phyloP scores from a whole-genome alignment of 2,888 invertebrate genomes.

The Nemurella pictetii region DNA sequence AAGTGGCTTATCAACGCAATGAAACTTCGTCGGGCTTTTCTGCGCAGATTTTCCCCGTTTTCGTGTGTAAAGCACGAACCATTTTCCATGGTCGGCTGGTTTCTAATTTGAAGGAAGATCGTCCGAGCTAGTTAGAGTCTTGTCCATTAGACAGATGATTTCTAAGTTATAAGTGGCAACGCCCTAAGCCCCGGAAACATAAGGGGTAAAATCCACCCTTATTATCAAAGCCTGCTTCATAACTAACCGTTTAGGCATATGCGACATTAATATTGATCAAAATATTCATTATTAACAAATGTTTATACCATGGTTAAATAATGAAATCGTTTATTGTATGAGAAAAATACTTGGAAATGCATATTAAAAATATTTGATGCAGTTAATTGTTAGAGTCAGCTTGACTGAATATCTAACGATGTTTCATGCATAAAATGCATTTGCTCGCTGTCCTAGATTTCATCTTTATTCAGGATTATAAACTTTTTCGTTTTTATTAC shows the following conservation, averaged over 20 bases:
- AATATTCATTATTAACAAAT: neutral
- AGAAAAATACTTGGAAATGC: neutral
- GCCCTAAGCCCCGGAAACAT: neutral
- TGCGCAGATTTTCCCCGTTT: neutral
- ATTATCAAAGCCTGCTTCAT: neutral
- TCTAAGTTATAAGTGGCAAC: constrained; percentile 9
- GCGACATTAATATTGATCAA: neutral
- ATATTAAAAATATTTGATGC: neutral
- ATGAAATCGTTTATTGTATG: neutral
- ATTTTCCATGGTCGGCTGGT: neutral
- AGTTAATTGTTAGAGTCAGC: neutral
- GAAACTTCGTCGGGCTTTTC: neutral
- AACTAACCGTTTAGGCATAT: neutral
- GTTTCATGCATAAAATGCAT: neutral
- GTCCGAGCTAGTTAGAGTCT: neutral
- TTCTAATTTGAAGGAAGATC: neutral
- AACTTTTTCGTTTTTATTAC: neutral
- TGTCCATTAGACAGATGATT: constrained; percentile 7
- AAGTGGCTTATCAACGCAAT: neutral
- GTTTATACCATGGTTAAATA: too few relatives aligned
- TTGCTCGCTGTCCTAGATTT: neutral
- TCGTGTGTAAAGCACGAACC: neutral
- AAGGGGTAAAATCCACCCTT: constrained; percentile 23
- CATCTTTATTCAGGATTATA: neutral
- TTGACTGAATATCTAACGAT: neutral